Evolutionary conservation across 2,888 invertebrate species (phyloP).

Genomic region (Tipula unca): DNA sequence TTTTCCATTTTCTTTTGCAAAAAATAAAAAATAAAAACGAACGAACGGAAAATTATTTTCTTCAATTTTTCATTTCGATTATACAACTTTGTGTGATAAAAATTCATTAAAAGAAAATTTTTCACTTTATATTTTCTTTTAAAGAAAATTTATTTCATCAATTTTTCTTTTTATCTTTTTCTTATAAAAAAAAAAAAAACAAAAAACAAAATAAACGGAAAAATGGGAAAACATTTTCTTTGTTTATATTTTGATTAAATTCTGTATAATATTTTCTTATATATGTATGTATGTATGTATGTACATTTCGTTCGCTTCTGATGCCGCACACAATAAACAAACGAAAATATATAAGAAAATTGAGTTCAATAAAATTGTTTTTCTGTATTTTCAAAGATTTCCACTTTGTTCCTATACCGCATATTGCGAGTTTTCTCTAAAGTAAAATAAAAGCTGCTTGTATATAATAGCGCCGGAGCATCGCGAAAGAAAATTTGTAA

Average conservation of each 20-base stretch:
- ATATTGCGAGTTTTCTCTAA: not conserved
- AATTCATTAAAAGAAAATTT: not conserved
- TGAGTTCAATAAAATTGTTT: not conserved
- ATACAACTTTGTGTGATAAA: not conserved
- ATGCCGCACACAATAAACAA: not conserved
- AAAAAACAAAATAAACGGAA: not conserved
- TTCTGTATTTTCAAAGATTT: not conserved
- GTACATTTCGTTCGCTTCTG: not conserved
- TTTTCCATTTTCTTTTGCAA: not conserved
- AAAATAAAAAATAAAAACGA: not conserved
- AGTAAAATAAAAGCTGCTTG: not conserved
- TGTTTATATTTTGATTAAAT: conserved; percentile 14
- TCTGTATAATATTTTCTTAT: not conserved
- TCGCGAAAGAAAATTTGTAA: not conserved
- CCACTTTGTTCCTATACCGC: not conserved
- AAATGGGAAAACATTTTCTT: conserved; percentile 2
- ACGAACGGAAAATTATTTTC: not conserved
- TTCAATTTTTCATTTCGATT: not conserved
- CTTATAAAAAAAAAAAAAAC: not conserved
- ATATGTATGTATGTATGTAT: too few species aligned
- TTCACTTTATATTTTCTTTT: not conserved
- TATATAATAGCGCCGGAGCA: not conserved
- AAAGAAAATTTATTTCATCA: conserved; percentile 14
- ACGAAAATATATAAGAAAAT: not conserved
- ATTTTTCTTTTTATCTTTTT: not conserved